Conservation (phyloP, 1,140 invertebrate species). For the Battus philenor region DNA sequence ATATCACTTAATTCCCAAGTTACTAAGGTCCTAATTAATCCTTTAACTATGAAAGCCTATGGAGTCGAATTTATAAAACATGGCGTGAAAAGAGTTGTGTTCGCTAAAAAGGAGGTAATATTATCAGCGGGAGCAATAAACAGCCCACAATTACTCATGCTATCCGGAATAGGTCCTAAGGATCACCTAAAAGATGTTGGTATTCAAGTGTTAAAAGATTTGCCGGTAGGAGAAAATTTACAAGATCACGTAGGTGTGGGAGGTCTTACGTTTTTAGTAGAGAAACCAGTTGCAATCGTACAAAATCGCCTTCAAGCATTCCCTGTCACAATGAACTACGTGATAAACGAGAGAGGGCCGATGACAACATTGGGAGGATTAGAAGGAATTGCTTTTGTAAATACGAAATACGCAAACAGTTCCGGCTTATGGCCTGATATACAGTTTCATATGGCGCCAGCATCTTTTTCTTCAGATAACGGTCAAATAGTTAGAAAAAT, state of each 20-base stretch:
- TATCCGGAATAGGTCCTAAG: conserved; percentile 90
- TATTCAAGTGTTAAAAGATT: conserved; percentile 83
- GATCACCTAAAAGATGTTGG: conserved; percentile 83
- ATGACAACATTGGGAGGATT: conserved; percentile 91
- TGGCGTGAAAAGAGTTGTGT: conserved; percentile 79
- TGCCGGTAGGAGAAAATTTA: conserved; percentile 86
- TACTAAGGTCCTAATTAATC: conserved; percentile 83
- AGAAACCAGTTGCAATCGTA: conserved; percentile 85
- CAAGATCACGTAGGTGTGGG: conserved; percentile 91
- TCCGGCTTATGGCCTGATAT: conserved; percentile 87
- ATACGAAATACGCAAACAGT: conserved; percentile 86
- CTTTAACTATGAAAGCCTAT: conserved; percentile 82
- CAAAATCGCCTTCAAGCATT: conserved; percentile 83
- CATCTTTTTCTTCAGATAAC: conserved; percentile 87
- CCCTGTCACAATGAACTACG: conserved; percentile 87
- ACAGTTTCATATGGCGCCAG: conserved; percentile 92
- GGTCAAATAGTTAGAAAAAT: conserved; percentile 85
- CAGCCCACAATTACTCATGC: conserved; percentile 88
- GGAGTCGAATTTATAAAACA: conserved; percentile 86
- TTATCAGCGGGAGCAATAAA: conserved; percentile 88
- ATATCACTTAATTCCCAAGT: conserved; percentile 86
- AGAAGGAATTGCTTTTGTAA: conserved; percentile 90
- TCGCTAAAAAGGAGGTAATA: conserved; percentile 86
- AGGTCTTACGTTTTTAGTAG: conserved; percentile 87
- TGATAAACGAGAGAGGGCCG: conserved; percentile 84